These are phyloP conservation scores for Mythimna albipuncta DNA, from an alignment of 2,888 invertebrate genomes.

Conservation along the genomic window DNA sequence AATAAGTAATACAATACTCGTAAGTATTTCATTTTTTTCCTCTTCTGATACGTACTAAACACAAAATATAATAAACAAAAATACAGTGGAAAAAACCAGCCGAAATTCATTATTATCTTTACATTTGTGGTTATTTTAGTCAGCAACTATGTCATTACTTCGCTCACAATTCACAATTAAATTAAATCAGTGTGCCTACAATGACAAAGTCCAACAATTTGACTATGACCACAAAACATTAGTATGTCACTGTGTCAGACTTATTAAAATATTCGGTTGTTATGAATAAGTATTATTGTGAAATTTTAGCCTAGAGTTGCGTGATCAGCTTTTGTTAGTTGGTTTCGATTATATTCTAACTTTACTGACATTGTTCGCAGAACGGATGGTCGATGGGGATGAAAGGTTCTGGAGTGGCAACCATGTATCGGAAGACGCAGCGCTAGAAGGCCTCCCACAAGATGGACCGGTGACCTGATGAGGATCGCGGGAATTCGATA, in stretches of 20 bases:
- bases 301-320: background rate
- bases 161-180: background rate
- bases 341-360: no score
- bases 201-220: slow-evolving; percentile 4
- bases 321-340: slow-evolving; percentile 2
- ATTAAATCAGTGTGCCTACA: background rate
- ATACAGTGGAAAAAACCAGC: background rate
- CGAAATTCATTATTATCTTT: background rate
- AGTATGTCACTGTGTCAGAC: slow-evolving; percentile 2
- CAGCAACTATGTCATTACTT: background rate
- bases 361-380: no score
- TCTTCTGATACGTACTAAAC: no score
- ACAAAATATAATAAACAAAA: no score
- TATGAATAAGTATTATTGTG: background rate
- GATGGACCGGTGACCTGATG: no score
- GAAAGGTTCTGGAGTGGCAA: no score
- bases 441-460: no score
- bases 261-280: slow-evolving; percentile 1
- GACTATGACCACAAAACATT: background rate
- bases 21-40: no score
- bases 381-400: no score
- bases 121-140: slow-evolving; percentile 4
- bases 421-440: no score
- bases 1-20: no score
- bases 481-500: no score